Evolutionary conservation across 2,113 vertebrate species (phyloP).

Genomic region (Corvus cornix): DNA sequence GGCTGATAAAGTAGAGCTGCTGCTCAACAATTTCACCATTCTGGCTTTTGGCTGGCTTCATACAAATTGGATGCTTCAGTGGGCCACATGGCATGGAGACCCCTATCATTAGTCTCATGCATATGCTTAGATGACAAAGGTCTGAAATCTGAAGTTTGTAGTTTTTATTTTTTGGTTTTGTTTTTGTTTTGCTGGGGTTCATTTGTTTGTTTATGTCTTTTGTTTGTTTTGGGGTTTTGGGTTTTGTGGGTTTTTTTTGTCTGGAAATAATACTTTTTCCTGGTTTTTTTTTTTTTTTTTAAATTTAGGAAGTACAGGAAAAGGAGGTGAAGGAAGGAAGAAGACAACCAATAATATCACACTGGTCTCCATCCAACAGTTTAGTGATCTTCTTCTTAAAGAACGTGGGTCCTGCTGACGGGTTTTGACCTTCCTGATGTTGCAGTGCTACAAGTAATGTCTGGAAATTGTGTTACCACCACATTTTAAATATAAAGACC

Average conservation of each 20-base stretch:
- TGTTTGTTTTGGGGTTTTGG: background rate
- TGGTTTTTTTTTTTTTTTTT: background rate
- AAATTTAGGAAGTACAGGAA: background rate
- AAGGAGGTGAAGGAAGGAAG: background rate
- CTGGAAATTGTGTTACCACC: background rate
- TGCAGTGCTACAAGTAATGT: background rate
- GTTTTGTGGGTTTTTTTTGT: background rate
- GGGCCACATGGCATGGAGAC: accelerated
- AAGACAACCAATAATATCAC: accelerated
- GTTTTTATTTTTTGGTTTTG: background rate
- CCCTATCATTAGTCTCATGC: background rate
- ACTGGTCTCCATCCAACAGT: background rate
- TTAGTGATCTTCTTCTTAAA: background rate
- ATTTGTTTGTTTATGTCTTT: background rate
- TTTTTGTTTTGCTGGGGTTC: background rate
- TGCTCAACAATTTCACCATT: background rate
- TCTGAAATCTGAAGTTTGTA: background rate
- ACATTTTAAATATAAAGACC: background rate
- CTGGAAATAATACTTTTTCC: background rate
- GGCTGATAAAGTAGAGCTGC: background rate
- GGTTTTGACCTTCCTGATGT: background rate
- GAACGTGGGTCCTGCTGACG: accelerated
- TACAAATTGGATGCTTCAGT: background rate
- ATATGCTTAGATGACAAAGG: background rate
- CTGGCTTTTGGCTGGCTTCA: background rate